Evolutionary conservation across 2,888 invertebrate species (phyloP).

Genomic region (Hemistola chrysoprasaria): DNA sequence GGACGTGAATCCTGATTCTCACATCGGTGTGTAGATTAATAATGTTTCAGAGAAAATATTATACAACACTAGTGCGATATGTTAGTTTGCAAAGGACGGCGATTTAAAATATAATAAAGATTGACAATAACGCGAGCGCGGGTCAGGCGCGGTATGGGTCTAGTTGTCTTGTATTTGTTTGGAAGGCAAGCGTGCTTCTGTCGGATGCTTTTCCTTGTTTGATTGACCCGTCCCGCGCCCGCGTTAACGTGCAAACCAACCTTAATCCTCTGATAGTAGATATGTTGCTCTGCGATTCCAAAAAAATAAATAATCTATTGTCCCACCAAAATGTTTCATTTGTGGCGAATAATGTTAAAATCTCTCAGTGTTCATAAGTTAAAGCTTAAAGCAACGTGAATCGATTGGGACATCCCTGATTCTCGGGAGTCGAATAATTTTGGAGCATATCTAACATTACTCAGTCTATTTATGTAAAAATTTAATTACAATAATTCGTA

Average conservation of each 20-base stretch:
- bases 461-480: constrained; percentile 67
- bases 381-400: constrained; percentile 19
- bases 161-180: too few species aligned
- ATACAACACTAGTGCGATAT: constrained; percentile 59
- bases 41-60: constrained; percentile 30
- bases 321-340: constrained; percentile 34
- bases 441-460: constrained; percentile 61
- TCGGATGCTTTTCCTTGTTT: too few species aligned
- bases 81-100: constrained; percentile 40
- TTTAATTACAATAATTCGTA: constrained; percentile 53
- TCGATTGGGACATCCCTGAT: constrained; percentile 22
- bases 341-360: constrained; percentile 20
- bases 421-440: constrained; percentile 34
- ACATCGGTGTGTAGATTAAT: constrained; percentile 37
- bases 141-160: too few species aligned
- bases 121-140: too few species aligned
- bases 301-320: constrained; percentile 40
- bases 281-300: constrained; percentile 39
- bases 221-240: too few species aligned
- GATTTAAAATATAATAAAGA: constrained; percentile 28
- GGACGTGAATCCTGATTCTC: constrained; percentile 14
- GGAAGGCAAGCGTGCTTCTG: too few species aligned
- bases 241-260: too few species aligned
- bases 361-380: constrained; percentile 30
- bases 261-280: constrained; percentile 33